Conservation (phyloP, 2,888 invertebrate species). For the Anodontia alba region DNA sequence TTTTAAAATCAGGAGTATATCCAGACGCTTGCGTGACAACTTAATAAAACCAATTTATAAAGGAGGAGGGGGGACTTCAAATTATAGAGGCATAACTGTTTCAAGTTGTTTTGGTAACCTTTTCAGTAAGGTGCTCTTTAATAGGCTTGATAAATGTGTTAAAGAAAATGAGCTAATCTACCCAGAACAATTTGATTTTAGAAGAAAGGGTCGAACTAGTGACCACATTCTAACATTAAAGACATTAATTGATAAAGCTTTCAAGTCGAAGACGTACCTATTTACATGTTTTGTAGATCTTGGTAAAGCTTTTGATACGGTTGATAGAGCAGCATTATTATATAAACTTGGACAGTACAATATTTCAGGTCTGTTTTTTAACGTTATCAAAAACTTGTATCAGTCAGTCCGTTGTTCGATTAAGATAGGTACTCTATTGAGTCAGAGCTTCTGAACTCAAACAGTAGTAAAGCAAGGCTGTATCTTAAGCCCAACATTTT, state of each 20-base stretch:
- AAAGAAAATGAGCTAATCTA: neutral
- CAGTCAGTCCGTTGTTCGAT: neutral
- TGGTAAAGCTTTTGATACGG: too few relatives aligned
- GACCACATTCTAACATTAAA: too few relatives aligned
- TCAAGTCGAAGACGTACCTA: neutral
- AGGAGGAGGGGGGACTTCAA: neutral
- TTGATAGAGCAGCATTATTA: too few relatives aligned
- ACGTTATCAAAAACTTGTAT: neutral
- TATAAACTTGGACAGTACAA: neutral
- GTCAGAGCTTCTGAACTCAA: too few relatives aligned
- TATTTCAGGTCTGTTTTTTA: neutral
- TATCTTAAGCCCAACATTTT: too few relatives aligned
- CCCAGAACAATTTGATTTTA: too few relatives aligned
- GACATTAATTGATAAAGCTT: neutral
- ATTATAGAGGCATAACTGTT: neutral
- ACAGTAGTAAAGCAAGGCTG: too few relatives aligned
- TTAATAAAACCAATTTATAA: constrained; percentile 9
- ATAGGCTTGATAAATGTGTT: neutral
- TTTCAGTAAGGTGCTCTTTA: neutral
- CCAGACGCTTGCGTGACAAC: neutral
- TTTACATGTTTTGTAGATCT: too few relatives aligned
- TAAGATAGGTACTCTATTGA: neutral
- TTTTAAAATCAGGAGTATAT: neutral
- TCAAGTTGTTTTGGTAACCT: too few relatives aligned
- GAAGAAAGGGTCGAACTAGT: too few relatives aligned